Evolutionary conservation across 2,113 vertebrate genomes (phyloP).

Genomic region (Ochotona curzoniae): DNA sequence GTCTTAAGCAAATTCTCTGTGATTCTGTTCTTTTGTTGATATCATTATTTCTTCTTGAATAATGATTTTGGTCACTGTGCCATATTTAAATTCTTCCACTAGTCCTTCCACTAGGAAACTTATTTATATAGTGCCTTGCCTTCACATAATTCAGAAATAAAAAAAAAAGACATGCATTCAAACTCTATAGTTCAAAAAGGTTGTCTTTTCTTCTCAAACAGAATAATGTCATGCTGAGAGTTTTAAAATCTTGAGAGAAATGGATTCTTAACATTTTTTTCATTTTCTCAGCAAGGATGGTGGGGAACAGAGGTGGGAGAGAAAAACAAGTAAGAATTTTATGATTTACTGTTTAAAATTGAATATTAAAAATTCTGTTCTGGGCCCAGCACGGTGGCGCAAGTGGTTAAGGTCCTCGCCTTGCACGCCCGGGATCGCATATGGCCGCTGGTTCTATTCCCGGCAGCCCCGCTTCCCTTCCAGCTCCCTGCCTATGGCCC

Average conservation of each 20-base stretch:
- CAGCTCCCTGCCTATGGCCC: too few relatives aligned
- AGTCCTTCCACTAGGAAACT: conserved; percentile 57
- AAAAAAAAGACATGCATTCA: conserved; percentile 13
- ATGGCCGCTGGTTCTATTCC: too few relatives aligned
- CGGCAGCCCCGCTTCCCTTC: too few relatives aligned
- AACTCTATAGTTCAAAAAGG: conserved; percentile 69
- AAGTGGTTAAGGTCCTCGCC: too few relatives aligned
- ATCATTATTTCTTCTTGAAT: background rate
- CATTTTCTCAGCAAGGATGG: too few relatives aligned
- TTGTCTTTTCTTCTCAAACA: conserved; percentile 23
- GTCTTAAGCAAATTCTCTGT: background rate
- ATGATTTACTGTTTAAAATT: conserved; percentile 43
- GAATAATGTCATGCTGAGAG: background rate
- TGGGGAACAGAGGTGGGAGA: too few relatives aligned
- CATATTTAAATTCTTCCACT: conserved; percentile 64
- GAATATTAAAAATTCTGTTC: too few relatives aligned
- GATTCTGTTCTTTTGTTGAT: conserved; percentile 11
- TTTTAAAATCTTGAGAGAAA: conserved; percentile 46
- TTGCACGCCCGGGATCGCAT: too few relatives aligned
- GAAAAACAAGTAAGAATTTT: background rate
- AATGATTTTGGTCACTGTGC: conserved; percentile 28
- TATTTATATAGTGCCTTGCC: conserved; percentile 61
- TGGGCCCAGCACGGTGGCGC: too few relatives aligned
- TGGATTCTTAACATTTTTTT: background rate
- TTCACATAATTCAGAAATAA: conserved; percentile 56